Base-by-base conservation (phyloP, 2,888 invertebrate genomes). In the Silvanus unidentatus region DNA sequence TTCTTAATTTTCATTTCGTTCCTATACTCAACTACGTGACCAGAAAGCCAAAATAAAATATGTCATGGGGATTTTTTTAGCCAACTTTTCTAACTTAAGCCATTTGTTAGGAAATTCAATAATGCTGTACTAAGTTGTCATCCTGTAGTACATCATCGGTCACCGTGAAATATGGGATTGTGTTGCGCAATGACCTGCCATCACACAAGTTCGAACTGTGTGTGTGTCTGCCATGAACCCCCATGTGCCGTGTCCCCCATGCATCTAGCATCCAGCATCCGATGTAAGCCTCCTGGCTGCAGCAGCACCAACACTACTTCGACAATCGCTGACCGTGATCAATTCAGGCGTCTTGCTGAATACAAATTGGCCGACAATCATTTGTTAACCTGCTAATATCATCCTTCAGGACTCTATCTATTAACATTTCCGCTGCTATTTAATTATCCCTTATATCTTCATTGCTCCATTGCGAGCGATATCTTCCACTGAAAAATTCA, bases 1-100 rank as follows among this genome's bases (percentile, higher is more conserved):
- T 72, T 71, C 70, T 71, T 72, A 72, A 72, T 72, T 72, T 72
- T 71, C 71, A 71, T 71, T 70, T 71, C 71, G 70, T 70, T 69
- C 69, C 68, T 70, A 69, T 71, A 70, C 68, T 63, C 62, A 62
- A 53, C 54, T 48, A 69, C 72, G 71, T 71, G 72, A 70, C 67
- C 59, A 59, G 71, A 71, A 71, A 70, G 54, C 63, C 57, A 60
- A 69, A 63, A 54, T 50, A 56, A 61, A 64, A 67, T 68, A 66
- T 70, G 69, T 71, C 69, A 64, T 62, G 64, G 68, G 65, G 65
- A 64, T 62, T 65, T 69, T 69, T 59, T 64, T 53, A 52, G 56
- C 59, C 60, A 64, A 68, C 64, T 65, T 67, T 61, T 58, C 63
- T 55, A 66, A 68, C 63, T 70, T 62, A 62, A 60, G 64, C 66